Percentiles rank a stretch among this genome's conserved stretches.
These are phyloP conservation scores for Drosophila bocqueti DNA, from an alignment of 1,140 invertebrate species.

Conservation along the genomic window DNA sequence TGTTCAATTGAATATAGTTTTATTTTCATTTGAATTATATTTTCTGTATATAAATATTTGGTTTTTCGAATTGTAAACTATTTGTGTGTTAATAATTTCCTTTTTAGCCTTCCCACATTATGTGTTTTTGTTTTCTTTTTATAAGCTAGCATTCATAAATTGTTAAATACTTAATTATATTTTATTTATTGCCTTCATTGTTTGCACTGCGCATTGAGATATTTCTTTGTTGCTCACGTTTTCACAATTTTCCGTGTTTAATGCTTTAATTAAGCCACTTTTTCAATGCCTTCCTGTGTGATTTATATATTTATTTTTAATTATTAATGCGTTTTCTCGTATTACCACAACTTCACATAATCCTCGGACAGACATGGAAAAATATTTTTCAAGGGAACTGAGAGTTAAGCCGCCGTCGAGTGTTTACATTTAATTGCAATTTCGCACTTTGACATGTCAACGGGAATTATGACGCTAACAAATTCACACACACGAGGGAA, in stretches of 20 bases:
- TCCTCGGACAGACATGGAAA: slow-evolving; percentile 15
- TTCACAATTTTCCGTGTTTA: slow-evolving; percentile 18
- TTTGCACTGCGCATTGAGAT: slow-evolving; percentile 7
- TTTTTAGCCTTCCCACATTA: neutral
- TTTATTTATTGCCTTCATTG: slow-evolving; percentile 47
- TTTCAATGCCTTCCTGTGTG: slow-evolving; percentile 11
- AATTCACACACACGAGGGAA: slow-evolving; percentile 10
- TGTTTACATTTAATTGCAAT: slow-evolving; percentile 71
- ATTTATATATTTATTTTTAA: slow-evolving; percentile 10
- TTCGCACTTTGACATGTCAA: slow-evolving; percentile 42
- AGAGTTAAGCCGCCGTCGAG: slow-evolving; percentile 17
- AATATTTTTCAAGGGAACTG: slow-evolving; percentile 7
- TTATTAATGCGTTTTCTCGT: slow-evolving; percentile 25
- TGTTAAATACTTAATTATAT: slow-evolving; percentile 37
- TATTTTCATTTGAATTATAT: neutral
- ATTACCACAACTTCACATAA: slow-evolving; percentile 41
- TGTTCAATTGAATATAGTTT: slow-evolving; percentile 1
- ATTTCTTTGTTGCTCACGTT: slow-evolving; percentile 27
- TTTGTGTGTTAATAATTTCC: neutral
- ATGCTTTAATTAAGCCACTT: slow-evolving; percentile 41
- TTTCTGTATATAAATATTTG: neutral
- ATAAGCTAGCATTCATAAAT: neutral
- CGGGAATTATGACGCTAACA: slow-evolving; percentile 31
- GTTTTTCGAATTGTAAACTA: neutral
- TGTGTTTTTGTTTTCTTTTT: neutral